phyloP scores from a whole-genome alignment of 30 jellyfish, hydroid and myxozoan genomes.

The Mastigias papua region DNA sequence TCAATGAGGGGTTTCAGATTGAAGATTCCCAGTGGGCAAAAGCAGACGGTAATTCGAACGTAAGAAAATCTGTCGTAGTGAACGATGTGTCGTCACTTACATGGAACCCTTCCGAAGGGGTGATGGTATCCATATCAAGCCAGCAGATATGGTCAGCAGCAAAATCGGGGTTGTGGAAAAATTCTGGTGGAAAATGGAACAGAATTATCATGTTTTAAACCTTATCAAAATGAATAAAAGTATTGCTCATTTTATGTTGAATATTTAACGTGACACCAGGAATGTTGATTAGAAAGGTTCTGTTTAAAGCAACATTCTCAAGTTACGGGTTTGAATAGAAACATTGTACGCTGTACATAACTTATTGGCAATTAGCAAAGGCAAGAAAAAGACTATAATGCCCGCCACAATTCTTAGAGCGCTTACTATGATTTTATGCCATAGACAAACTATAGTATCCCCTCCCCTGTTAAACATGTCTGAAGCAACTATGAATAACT shows the following conservation, averaged over 20 bases:
- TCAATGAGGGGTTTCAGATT: neutral
- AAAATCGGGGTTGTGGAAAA: neutral
- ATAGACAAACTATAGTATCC: no score
- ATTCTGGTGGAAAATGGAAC: conserved; percentile 4
- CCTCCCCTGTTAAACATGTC: no score
- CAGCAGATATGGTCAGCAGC: conserved; percentile 20
- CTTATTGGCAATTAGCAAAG: no score
- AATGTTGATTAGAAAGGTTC: neutral
- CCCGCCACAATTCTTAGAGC: no score
- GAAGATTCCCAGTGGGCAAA: conserved; percentile 28
- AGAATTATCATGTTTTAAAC: neutral
- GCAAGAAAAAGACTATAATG: no score
- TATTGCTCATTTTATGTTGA: no score
- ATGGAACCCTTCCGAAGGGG: neutral
- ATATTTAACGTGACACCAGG: neutral
- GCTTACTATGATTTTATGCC: no score
- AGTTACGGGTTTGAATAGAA: no score
- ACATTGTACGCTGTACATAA: no score
- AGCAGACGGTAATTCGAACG: neutral
- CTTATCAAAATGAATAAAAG: no score
- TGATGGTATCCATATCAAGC: neutral
- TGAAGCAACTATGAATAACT: no score
- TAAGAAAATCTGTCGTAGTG: neutral
- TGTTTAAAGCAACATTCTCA: neutral
- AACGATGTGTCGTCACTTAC: neutral